These are phyloP conservation scores for Leptosomus discolor DNA, from an alignment of 2,113 vertebrate species.

Conservation along the genomic window DNA sequence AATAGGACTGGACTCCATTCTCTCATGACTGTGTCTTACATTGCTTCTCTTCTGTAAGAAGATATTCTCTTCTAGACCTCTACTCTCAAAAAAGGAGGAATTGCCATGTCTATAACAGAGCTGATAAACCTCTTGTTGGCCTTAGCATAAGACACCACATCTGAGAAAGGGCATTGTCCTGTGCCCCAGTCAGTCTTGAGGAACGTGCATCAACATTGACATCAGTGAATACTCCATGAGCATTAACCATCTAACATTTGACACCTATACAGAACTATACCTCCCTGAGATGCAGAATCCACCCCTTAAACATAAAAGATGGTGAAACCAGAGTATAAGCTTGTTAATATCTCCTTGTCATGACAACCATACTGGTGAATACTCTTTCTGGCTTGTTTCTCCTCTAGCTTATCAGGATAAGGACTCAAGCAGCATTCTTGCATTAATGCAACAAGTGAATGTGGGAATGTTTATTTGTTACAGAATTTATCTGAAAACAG, in stretches of 20 bases:
- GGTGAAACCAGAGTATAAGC: background rate
- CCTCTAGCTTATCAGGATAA: background rate
- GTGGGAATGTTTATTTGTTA: background rate
- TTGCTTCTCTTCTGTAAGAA: background rate
- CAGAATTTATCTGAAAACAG: conserved; percentile 7
- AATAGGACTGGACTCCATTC: background rate
- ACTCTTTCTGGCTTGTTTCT: background rate
- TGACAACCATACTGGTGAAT: background rate
- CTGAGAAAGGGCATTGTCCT: background rate
- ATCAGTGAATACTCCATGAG: background rate
- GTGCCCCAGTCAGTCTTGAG: background rate
- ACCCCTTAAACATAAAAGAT: background rate
- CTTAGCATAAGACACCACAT: background rate
- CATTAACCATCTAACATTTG: background rate
- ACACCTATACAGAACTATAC: background rate
- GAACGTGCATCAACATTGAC: rapidly evolving
- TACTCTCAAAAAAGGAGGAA: background rate
- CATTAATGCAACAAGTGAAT: background rate
- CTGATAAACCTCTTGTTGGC: background rate
- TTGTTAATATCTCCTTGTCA: background rate
- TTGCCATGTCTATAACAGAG: background rate
- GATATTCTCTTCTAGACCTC: background rate
- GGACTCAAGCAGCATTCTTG: background rate
- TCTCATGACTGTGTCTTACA: background rate
- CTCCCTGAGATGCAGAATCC: background rate